Base-by-base conservation (phyloP, 2,113 vertebrate genomes). In the Miniopterus natalensis region DNA sequence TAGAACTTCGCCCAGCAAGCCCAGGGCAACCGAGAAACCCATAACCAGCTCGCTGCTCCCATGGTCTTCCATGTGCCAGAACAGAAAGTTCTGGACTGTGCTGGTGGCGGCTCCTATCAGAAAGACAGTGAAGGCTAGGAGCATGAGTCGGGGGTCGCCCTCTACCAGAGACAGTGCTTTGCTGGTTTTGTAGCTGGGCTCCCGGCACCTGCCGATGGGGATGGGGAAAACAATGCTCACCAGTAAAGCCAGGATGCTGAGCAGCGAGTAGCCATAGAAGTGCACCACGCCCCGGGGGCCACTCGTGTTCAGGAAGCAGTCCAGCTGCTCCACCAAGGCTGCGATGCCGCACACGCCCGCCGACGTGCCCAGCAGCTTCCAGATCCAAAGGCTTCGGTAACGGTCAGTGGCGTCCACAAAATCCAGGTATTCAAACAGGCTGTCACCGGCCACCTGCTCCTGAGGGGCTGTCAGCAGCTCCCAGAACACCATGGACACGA, bases 11-110 rank as follows among this genome's bases (percentile, higher is more conserved):
- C 98, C 98, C 36, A 99, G 92, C 11, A 98, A 97, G 25, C 98
- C 97, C 9, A 99, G 14, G 0, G 99, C 95, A 0, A 99, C 97
- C 0, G 98, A 97, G 45, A 98, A 70, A 2, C 99, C 99, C 99
- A 99, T 99, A 96, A 98, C 98, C 63, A 99, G 97, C 97, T 99
- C 99, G 0, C 84, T 92, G 94, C 99, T 98, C 63, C 98, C 98
- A 0, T 84, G 97, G 90, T 99, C 99, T 96, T 99, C 92, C 99
- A 99, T 99, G 97, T 99, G 98, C 99, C 99, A 99, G 85, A 99
- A 98, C 3, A 99, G 98, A 78, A 99, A 99, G 98, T 99, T 98
- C 21, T 99, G 98, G 47, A 98, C 97, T 0, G 97, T 51, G 0
- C 99, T 98, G 40, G 88, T 20, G 0, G 97, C 97, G 0, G 94